Evolutionary conservation across 92 coral and sea anemone species (phyloP).

Genomic region (Parazoanthus swiftii): DNA sequence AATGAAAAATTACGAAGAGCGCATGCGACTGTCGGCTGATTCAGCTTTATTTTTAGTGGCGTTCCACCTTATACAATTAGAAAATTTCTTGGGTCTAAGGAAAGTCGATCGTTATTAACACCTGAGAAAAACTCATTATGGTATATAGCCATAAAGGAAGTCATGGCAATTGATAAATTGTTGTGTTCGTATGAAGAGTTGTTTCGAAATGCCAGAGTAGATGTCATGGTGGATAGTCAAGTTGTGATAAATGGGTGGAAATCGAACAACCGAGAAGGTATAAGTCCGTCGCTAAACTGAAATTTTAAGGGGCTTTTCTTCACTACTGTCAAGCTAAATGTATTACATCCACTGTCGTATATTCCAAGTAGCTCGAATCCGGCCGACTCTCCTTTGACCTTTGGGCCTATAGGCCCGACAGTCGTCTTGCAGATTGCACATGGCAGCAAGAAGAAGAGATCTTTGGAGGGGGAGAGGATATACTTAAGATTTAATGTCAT

Average conservation of each 20-base stretch:
- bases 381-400: not conserved
- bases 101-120: not conserved
- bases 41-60: not conserved
- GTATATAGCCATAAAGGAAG: not conserved
- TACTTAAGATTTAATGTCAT: too few species aligned
- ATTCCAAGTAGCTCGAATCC: too few species aligned
- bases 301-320: not conserved
- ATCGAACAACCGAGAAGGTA: not conserved
- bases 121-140: not conserved
- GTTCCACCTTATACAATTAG: too few species aligned
- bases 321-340: too few species aligned
- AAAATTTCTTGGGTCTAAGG: not conserved
- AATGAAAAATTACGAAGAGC: too few species aligned
- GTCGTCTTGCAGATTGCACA: constrained; percentile 5
- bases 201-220: not conserved
- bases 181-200: not conserved
- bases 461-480: too few species aligned
- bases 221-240: not conserved
- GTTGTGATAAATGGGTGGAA: not conserved
- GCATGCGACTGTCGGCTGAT: not conserved
- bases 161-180: not conserved
- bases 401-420: constrained; percentile 10
- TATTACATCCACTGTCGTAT: too few species aligned
- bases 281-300: not conserved
- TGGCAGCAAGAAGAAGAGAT: not conserved